phyloP scores from a whole-genome alignment of 2,113 vertebrate genomes.

The Erpornis zantholeuca region DNA sequence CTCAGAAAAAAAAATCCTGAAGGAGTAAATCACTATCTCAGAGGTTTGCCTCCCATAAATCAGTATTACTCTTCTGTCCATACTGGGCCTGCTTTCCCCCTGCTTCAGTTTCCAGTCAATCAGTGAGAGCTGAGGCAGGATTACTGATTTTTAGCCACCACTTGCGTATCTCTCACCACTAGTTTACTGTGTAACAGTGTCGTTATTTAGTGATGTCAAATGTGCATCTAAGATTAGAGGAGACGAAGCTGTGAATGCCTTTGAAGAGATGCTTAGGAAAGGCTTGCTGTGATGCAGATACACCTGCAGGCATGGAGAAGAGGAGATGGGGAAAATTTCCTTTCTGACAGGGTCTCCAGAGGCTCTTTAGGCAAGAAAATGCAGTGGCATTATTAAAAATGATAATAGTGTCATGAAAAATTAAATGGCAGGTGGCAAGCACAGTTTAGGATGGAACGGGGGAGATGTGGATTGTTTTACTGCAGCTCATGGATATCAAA shows the following conservation, averaged over 20 bases:
- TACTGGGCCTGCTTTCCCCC: not conserved
- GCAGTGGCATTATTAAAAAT: constrained; percentile 27
- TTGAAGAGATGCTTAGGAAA: constrained; percentile 34
- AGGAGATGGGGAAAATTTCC: not conserved
- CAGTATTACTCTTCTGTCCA: not conserved
- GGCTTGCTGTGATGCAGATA: not conserved
- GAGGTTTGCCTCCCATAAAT: not conserved
- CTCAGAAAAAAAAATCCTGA: not conserved
- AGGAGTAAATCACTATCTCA: not conserved
- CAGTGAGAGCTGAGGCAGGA: not conserved
- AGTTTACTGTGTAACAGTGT: not conserved
- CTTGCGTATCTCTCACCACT: not conserved
- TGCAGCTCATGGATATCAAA: not conserved
- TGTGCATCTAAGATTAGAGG: constrained; percentile 6
- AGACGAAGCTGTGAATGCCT: not conserved
- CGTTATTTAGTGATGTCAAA: constrained; percentile 21
- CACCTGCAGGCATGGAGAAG: not conserved
- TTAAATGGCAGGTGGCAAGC: constrained; percentile 25
- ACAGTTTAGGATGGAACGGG: not conserved
- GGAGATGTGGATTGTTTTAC: not conserved
- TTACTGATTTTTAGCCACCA: not conserved
- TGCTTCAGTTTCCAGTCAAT: not conserved
- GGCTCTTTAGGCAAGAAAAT: constrained; percentile 32
- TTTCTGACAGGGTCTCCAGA: constrained; percentile 3
- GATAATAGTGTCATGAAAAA: not conserved